Evolutionary conservation across 2,797 vertebrate genomes (phyloP), one percentile per base, ranked within the genome.

Genomic region (Rhodeus uyekii): DNA sequence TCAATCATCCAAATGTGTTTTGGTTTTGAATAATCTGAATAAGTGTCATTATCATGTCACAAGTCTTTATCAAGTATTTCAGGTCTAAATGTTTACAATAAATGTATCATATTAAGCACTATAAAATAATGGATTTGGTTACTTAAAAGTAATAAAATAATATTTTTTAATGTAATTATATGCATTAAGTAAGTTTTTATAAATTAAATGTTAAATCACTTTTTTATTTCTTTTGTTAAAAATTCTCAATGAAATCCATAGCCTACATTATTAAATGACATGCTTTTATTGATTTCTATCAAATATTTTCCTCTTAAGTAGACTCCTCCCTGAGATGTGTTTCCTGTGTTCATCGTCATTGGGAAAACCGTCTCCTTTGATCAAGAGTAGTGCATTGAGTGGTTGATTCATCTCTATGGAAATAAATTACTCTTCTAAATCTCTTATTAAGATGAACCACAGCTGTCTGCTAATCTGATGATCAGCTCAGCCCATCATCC

Each of bases 371-470:
- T 60, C 29, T 61, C 53, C 55, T 61, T 60, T 80, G 53, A 71
- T 80, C 22, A 71, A 46, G 27, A 71, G 50, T 24, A 61, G 53
- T 0, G 1, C 78, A 69, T 7, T 32, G 50, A 79, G 50, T 69
- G 27, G 8, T 60, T 55, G 48, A 44, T 69, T 79, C 38, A 80
- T 80, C 78, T 80, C 39, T 72, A 72, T 80, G 78, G 67, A 61
- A 80, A 80, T 80, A 80, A 80, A 72, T 80, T 4, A 48, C 67
- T 46, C 38, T n/a, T 71, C 27, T 61, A 72, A 36, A 61, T 72
- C 48, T 68, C 80, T 71, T 68, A 76, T 76, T 46, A 76, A 76
- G 73, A 68, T 76, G 50, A 76, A 50, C 63, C 36, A 60, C 80
- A 82, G 72, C 63, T 82, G 61, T 76, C 64, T 76, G 71, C 36